Evolutionary conservation across 2,113 vertebrate genomes (phyloP), one percentile per base, ranked within the genome.

Genomic region (Indicator maculatus): DNA sequence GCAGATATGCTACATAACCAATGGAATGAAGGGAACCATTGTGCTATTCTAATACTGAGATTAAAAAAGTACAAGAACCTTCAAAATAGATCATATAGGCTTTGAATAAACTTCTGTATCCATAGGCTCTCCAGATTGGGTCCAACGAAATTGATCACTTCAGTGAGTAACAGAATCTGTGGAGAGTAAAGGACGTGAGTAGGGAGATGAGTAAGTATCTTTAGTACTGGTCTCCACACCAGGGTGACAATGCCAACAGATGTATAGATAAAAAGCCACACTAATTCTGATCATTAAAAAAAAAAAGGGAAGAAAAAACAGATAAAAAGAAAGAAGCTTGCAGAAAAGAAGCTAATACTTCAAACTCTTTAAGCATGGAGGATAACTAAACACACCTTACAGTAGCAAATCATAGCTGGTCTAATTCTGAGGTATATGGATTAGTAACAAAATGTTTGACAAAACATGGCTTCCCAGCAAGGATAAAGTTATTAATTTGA

Each of bases 81-180:
- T 82, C 2, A 5, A 81, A 90, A 74, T 5, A 72, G 14, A 24
- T 2, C 0, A 0, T 18, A 2, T 1, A 41, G 5, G 2, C 39
- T 64, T 85, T 79, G 12, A 44, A 6, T 21, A n/a, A 44, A 74
- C 50, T 88, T 52, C 38, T 75, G 10, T 28, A 14, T 31, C 11
- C 3, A 1, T 38, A 6, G 9, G 8, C 72, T 53, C 5, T 69
- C 19, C 36, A 44, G 4, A 70, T 65, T 7, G 38, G 45, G 16
- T 61, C 30, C 6, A 52, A 52, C 24, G 23, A 52, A 52, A 52
- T 11, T 24, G 23, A 26, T 13, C 7, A 27, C 6, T 2, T 50
- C 9, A 17, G 6, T 33, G 12, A 31, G 11, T 31, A 76, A 45
- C 4, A 75, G 12, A 76, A 47, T 38, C 28, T 7, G 11, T 47